Conservation (phyloP, 2,888 invertebrate genomes). For the Drosophila helvetica region DNA sequence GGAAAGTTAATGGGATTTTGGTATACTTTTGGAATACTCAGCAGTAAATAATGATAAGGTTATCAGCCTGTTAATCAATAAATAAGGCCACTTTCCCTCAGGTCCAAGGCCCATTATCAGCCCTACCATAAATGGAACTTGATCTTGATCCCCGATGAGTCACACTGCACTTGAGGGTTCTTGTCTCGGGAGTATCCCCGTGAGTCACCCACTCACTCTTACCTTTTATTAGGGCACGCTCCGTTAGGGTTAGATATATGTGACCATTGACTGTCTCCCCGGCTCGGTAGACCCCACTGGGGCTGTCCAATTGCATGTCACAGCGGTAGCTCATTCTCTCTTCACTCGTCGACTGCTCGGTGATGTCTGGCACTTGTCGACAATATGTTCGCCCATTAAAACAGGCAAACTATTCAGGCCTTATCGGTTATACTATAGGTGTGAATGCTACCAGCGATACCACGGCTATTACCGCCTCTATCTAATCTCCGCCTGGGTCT, state of each 20-base stretch:
- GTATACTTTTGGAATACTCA: background rate
- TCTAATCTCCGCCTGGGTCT: conserved; percentile 54
- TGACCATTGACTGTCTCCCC: conserved; percentile 73
- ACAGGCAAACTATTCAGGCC: conserved; percentile 13
- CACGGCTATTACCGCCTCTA: conserved; percentile 49
- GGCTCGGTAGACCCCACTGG: conserved; percentile 62
- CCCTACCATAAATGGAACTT: background rate
- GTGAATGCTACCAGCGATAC: conserved; percentile 23
- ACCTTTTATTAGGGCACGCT: conserved; percentile 77
- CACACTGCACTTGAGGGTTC: conserved; percentile 23
- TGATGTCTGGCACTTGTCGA: conserved; percentile 51
- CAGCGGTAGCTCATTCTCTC: conserved; percentile 63
- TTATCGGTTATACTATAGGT: conserved; percentile 51
- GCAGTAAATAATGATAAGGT: conserved; percentile 2
- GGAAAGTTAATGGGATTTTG: background rate
- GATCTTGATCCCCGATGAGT: conserved; percentile 44
- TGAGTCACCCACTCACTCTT: conserved; percentile 57
- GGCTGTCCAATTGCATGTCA: conserved; percentile 67
- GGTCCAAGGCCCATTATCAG: background rate
- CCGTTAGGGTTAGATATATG: conserved; percentile 53
- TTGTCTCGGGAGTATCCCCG: conserved; percentile 14
- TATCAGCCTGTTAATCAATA: background rate
- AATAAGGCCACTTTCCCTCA: conserved; percentile 16
- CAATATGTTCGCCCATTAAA: conserved; percentile 55
- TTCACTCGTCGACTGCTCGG: conserved; percentile 36